Percentiles rank a stretch among this genome's conserved stretches.
Conservation (phyloP, 1,140 invertebrate species). For the Phenacoccus solenopsis region DNA sequence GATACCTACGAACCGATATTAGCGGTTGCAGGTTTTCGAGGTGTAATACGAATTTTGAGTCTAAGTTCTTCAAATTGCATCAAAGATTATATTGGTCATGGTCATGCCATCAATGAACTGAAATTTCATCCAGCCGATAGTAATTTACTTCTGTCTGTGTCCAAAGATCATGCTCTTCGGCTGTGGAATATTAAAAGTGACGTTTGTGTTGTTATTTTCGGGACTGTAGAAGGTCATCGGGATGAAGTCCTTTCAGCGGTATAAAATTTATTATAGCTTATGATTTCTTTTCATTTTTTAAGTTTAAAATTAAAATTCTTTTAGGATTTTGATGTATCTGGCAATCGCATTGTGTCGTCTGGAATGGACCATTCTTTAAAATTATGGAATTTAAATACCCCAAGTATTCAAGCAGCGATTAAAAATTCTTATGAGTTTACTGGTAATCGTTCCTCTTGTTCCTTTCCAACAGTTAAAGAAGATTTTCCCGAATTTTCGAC, state of each 20-base stretch:
- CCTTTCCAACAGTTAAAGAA: conserved; percentile 80
- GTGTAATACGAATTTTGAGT: conserved; percentile 78
- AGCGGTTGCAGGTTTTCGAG: conserved; percentile 81
- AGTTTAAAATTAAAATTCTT: conserved; percentile 17
- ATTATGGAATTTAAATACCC: conserved; percentile 78
- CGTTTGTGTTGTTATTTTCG: conserved; percentile 89
- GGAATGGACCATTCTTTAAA: conserved; percentile 97
- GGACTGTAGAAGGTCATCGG: conserved; percentile 89
- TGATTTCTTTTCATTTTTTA: conserved; percentile 1
- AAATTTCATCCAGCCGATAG: conserved; percentile 85
- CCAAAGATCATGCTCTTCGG: conserved; percentile 86
- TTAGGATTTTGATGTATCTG: conserved; percentile 76
- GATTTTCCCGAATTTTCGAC: conserved; percentile 97
- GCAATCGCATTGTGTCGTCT: conserved; percentile 82
- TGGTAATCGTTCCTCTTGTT: conserved; percentile 53
- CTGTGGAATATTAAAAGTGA: conserved; percentile 93
- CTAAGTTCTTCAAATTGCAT: conserved; percentile 70
- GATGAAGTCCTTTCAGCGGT: conserved; percentile 90
- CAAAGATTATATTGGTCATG: conserved; percentile 81
- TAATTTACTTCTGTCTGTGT: conserved; percentile 80
- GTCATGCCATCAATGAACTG: conserved; percentile 82
- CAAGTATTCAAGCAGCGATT: conserved; percentile 71
- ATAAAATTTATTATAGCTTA: conserved; percentile 11
- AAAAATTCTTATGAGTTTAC: conserved; percentile 74
- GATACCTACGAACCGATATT: conserved; percentile 67